Base-by-base conservation (phyloP, 2,797 vertebrate species). In the Loriculus beryllinus region DNA sequence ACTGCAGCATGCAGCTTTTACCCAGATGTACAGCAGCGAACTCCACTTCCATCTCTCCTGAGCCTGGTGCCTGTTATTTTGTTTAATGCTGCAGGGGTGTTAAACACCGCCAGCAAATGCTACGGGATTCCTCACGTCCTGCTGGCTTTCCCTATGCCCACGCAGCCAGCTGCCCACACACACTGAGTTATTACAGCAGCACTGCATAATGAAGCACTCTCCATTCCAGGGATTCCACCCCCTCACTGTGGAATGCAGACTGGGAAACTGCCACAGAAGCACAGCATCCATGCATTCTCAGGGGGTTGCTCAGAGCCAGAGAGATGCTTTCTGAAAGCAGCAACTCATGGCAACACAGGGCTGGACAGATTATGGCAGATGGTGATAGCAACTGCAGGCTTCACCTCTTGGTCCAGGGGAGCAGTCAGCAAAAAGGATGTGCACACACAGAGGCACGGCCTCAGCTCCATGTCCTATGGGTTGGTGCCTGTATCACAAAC, bases 111-210 rank as follows among this genome's bases (percentile, higher is more conserved):
- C 82, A 88, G 81, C 76, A 40, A 84, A 52, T 95, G 93, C 93
- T 92, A 74, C 12, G 83, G 96, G 87, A 96, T 96, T 95, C 96
- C 96, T 97, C 88, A 54, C 12, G 64, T 93, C 96, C 94, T 87
- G 82, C 87, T 95, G 95, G 96, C 92, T 97, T 97, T 94, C 96
- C 96, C 87, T 94, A 57, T 86, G 91, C 96, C 96, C 94, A 97
- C 92, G 2, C 90, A 96, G 87, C 64, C 75, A 90, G 95, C 94
- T 86, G 90, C 95, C 95, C 92, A 89, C 91, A 59, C 93, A 83
- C 60, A 8, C 63, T 9, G 81, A 86, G 92, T 84, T 86, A 39
- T 92, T 67, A 79, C 82, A 96, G 95, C 95, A 95, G 82, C 12
- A 21, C 88, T 77, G 90, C 92, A 95, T 60, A 88, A 93, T 72